Evolutionary conservation across 1,140 invertebrate species (phyloP), one percentile per base, ranked within the genome.

Genomic region (Solenopsis invicta): DNA sequence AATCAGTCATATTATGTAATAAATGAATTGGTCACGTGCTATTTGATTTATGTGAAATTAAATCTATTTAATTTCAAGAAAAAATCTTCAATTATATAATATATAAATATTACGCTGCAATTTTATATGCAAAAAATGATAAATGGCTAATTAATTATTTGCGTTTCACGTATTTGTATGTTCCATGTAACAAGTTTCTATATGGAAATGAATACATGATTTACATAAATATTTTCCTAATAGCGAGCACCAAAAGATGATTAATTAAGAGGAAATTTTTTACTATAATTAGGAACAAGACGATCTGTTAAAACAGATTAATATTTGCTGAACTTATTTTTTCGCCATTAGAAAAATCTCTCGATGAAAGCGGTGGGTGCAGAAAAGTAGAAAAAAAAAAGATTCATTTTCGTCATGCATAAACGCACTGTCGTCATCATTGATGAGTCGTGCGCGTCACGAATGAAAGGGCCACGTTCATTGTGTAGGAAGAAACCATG

Each of bases 231-330:
- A 18, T 18, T 64, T 64, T 64, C 16, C n/a, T n/a, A 21, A 62
- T 62, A 8, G 37, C 18, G 37, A 34, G 0, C 13, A 37, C 9
- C 1, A 64, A 64, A 64, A 37, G 1, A 48, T 48, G 24, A 48
- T 12, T 85, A 66, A 84, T 78, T 88, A 78, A 85, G 78, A 62
- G 29, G 9, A 56, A 56, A 41, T 64, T 64, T 37, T 64, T 85
- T 74, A 45, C 48, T 62, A 18, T 56, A 76, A 88, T 74, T 88
- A 88, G 69, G 54, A 61, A 54, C 72, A 85, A 88, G 74, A 82
- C 34, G 8, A 48, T 41, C 50, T 48, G 66, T 87, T 90, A 64
- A 87, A 90, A 67, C 71, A 71, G 2, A 76, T 89, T 54, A 62
- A 13, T 24, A 21, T 37, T 80, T 48, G 56, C 18, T 24, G 16